phyloP scores from a whole-genome alignment of 2,113 vertebrate genomes.

The Planiliza haematocheilus region DNA sequence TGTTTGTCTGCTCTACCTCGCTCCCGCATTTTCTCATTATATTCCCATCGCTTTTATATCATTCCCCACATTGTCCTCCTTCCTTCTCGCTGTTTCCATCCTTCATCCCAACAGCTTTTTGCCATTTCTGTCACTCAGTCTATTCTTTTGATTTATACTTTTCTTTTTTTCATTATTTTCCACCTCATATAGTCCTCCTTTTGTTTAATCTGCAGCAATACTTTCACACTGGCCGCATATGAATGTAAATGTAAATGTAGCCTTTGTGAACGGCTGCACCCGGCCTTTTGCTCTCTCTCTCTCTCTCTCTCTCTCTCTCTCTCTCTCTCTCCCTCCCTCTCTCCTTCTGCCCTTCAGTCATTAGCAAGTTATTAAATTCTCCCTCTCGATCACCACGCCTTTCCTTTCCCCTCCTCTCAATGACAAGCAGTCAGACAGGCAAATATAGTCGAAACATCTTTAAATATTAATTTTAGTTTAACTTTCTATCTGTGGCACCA shows the following conservation, averaged over 20 bases:
- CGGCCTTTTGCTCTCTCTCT: constrained; percentile 8
- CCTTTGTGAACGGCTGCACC: constrained; percentile 1
- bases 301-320: constrained; percentile 22
- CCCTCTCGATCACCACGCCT: neutral
- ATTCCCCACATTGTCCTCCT: constrained; percentile 29
- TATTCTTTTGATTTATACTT: constrained; percentile 41
- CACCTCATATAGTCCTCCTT: neutral
- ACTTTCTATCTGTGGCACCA: constrained; percentile 31
- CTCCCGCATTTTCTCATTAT: constrained; percentile 63
- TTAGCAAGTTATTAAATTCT: constrained; percentile 56
- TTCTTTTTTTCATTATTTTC: neutral
- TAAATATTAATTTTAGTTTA: constrained; percentile 55
- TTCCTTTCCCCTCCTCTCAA: neutral
- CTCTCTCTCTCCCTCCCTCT: constrained; percentile 27
- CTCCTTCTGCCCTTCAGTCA: constrained; percentile 39
- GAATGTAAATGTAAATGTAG: constrained; percentile 45
- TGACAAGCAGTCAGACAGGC: neutral
- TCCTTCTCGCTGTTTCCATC: constrained; percentile 12
- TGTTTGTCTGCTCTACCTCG: constrained; percentile 23
- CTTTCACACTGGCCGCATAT: constrained; percentile 17
- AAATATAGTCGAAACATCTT: constrained; percentile 36
- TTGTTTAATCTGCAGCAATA: constrained; percentile 47
- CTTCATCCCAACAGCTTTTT: constrained; percentile 58
- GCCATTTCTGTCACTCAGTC: constrained; percentile 56
- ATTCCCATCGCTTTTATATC: constrained; percentile 54